phyloP scores from a whole-genome alignment of 2,113 vertebrate genomes.

The Tapirus terrestris region DNA sequence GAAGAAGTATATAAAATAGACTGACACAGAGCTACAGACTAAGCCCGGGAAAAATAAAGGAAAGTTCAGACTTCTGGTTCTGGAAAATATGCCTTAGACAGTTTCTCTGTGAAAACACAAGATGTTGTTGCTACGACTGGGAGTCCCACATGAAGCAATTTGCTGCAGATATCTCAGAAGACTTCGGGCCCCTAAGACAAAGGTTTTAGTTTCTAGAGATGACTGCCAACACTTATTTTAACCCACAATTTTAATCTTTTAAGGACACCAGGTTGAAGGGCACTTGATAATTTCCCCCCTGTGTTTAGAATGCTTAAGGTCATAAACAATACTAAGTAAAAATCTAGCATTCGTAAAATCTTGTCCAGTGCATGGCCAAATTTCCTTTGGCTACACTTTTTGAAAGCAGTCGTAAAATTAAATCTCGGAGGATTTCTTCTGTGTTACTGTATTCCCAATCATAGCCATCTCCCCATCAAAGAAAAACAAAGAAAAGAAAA shows the following conservation, averaged over 20 bases:
- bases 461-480: neutral
- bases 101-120: constrained; percentile 51
- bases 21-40: neutral
- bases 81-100: neutral
- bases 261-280: neutral
- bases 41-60: neutral
- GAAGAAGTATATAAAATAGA: neutral
- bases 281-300: neutral
- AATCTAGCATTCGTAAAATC: neutral
- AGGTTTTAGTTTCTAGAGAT: neutral
- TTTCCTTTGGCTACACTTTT: neutral
- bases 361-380: neutral
- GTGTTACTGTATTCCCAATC: constrained; percentile 14
- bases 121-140: constrained; percentile 54
- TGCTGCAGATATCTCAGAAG: constrained; percentile 64
- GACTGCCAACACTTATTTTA: neutral
- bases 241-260: neutral
- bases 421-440: constrained; percentile 27
- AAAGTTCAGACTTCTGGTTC: neutral
- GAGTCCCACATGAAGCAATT: constrained; percentile 54
- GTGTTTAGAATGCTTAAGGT: neutral
- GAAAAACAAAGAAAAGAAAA: neutral
- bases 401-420: neutral
- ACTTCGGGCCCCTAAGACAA: neutral
- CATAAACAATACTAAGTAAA: neutral